Base-by-base conservation (phyloP, 2,888 invertebrate species). In the Heliconius aoede region DNA sequence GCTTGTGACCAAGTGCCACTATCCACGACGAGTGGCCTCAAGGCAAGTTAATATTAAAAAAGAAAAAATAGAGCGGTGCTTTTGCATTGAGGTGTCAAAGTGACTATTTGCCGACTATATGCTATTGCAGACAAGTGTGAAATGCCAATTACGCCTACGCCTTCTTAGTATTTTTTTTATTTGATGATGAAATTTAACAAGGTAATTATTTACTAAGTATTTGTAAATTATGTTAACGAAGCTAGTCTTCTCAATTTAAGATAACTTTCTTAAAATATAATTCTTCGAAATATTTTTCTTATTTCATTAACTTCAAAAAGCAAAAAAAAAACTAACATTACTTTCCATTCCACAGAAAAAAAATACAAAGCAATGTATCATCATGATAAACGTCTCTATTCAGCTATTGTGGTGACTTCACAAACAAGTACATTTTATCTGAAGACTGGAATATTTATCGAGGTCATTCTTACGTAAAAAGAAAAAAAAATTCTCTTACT, bases 381-480 rank as follows among this genome's bases (percentile, higher is more conserved):
- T 36, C 26, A 72, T 72, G 3, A n/a, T n/a, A 72, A 36, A 60
- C 24, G 18, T 36, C 13, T 61, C 36, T 72, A 61, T 72, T 60
- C 40, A 40, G 40, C 60, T 61, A 61, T 72, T 72, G 72, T 72
- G 21, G 58, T 60, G 40, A 72, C 40, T 60, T 72, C 60, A 61
- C 72, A 72, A 72, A 72, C 61, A 61, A 61, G 60, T 28, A 60
- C 11, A 36, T 72, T 72, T 72, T 72, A 60, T 61, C 61, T 40
- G 21, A 36, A 78, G 62, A 51, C 72, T 65, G 51, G 51, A 62
- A 76, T 78, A 73, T 76, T 76, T 72, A 72, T 72, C 72, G 72
- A 73, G 76, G 78, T 76, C 72, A 78, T 73, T 61, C 62, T 78
- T 69, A 78, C 55, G 55, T 75, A 72, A 75, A 68, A 68, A 74